Evolutionary conservation across 2,797 vertebrate species (phyloP).

Genomic region (Sebastes cheni): DNA sequence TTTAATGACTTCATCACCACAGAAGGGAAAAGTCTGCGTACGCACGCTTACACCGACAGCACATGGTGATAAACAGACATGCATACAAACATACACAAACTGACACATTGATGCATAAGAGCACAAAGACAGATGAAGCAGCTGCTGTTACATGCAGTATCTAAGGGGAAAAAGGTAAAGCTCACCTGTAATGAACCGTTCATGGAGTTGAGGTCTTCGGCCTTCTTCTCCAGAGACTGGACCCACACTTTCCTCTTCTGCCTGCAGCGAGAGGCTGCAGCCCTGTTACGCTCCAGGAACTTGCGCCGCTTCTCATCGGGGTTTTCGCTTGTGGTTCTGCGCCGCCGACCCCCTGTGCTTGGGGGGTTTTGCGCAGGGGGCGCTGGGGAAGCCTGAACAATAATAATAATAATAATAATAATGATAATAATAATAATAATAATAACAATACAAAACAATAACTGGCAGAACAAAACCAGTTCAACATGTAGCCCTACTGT

Average conservation of each 20-base stretch:
- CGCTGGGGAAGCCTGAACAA: conserved; percentile 88
- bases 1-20: conserved; percentile 86
- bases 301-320: conserved; percentile 98
- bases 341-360: conserved; percentile 92
- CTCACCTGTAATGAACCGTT: conserved; percentile 95
- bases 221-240: conserved; percentile 95
- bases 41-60: conserved; percentile 43
- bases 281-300: conserved; percentile 95
- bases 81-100: conserved; percentile 18
- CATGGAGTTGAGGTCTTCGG: conserved; percentile 91
- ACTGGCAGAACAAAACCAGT: background rate
- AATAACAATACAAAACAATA: background rate
- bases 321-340: conserved; percentile 94
- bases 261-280: conserved; percentile 94
- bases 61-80: conserved; percentile 38
- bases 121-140: background rate
- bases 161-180: conserved; percentile 2
- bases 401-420: background rate
- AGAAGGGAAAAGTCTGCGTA: conserved; percentile 64
- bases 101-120: conserved; percentile 11
- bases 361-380: conserved; percentile 90
- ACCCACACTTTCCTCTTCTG: conserved; percentile 99
- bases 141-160: conserved; percentile 4
- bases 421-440: background rate
- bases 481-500: background rate